Evolutionary conservation across 2,113 vertebrate species (phyloP).

Genomic region (Hipposideros armiger): DNA sequence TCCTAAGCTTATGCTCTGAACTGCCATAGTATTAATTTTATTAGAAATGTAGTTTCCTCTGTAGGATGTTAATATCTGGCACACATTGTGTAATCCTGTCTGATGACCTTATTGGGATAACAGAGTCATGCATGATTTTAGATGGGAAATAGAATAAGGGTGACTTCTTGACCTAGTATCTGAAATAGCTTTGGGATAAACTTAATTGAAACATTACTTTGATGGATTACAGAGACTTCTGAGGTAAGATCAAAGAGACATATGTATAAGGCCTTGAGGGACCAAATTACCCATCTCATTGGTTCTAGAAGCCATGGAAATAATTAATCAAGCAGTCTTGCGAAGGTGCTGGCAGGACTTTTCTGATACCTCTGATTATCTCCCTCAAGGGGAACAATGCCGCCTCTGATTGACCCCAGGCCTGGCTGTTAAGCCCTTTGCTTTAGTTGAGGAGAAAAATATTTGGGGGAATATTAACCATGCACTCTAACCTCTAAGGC

Average conservation of each 20-base stretch:
- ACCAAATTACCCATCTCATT: slow-evolving; percentile 57
- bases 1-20: background rate
- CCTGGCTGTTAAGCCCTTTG: slow-evolving; percentile 9
- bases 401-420: slow-evolving; percentile 36
- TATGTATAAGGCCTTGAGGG: slow-evolving; percentile 19
- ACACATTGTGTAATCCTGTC: background rate
- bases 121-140: slow-evolving; percentile 40
- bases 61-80: background rate
- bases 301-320: slow-evolving; percentile 60
- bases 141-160: background rate
- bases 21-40: background rate
- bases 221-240: slow-evolving; percentile 63
- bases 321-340: slow-evolving; percentile 53
- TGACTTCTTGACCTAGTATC: slow-evolving; percentile 54
- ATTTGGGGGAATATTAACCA: slow-evolving; percentile 16
- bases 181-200: slow-evolving; percentile 37
- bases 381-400: background rate
- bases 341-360: slow-evolving; percentile 24
- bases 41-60: slow-evolving; percentile 35
- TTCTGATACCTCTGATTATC: slow-evolving; percentile 51
- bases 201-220: slow-evolving; percentile 62
- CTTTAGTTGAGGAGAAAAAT: slow-evolving; percentile 49
- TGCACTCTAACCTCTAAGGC: slow-evolving; percentile 27
- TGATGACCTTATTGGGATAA: slow-evolving; percentile 29
- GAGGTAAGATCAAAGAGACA: slow-evolving; percentile 70